Percentiles rank a stretch among this genome's conserved stretches.
Evolutionary conservation across 2,113 vertebrate genomes (phyloP).

Genomic region (Paradoxurus hermaphroditus): DNA sequence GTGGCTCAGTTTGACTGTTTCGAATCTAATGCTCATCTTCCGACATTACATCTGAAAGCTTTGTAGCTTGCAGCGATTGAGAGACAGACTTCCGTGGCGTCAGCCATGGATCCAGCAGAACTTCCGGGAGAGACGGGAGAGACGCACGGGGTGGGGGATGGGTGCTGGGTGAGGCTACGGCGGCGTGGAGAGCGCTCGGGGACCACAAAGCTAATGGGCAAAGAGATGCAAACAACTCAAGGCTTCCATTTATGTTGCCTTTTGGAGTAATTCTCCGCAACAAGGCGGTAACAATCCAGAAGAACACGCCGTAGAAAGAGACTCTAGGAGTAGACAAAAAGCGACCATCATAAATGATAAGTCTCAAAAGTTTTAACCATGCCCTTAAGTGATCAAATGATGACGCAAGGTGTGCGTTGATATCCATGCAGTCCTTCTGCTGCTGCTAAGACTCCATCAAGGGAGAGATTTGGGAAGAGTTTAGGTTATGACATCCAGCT

Average conservation of each 20-base stretch:
- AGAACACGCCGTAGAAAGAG: neutral
- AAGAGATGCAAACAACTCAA: neutral
- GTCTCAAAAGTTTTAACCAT: neutral
- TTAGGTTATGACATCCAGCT: neutral
- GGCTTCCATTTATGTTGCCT: neutral
- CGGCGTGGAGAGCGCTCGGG: rapidly evolving
- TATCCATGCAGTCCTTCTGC: neutral
- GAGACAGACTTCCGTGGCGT: neutral
- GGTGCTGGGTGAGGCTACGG: neutral
- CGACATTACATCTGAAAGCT: neutral
- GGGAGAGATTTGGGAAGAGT: neutral
- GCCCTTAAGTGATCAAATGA: neutral
- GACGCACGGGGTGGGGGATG: too few relatives aligned
- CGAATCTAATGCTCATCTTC: neutral
- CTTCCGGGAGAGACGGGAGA: neutral
- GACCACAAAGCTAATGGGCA: neutral
- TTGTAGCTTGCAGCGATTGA: neutral
- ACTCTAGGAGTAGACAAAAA: neutral
- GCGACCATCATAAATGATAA: rapidly evolving
- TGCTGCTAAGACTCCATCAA: neutral
- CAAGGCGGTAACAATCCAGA: rapidly evolving
- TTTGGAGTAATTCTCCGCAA: neutral
- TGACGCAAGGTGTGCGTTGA: too few relatives aligned
- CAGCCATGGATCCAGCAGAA: neutral
- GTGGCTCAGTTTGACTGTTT: neutral